phyloP scores from a whole-genome alignment of 2,888 invertebrate genomes.

The Lithophane leautieri region DNA sequence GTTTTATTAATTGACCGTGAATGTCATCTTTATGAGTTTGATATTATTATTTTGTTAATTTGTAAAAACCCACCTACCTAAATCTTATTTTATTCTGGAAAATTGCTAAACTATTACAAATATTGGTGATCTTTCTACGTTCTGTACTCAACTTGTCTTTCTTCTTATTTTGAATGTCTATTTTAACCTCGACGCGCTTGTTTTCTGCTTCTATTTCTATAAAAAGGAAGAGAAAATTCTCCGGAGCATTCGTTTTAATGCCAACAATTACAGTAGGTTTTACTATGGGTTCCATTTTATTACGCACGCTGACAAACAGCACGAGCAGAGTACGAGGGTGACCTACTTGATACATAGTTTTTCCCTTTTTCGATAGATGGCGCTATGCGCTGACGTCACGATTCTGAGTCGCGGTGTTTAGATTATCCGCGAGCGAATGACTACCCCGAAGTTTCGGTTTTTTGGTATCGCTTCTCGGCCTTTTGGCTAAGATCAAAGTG shows the following conservation, averaged over 20 bases:
- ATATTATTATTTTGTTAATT: background rate
- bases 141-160: background rate
- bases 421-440: slow-evolving; percentile 14
- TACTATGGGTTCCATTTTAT: slow-evolving; percentile 31
- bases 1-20: slow-evolving; percentile 5
- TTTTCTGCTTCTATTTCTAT: background rate
- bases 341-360: slow-evolving; percentile 18
- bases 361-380: slow-evolving; percentile 31
- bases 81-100: background rate
- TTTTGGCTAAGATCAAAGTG: slow-evolving; percentile 25
- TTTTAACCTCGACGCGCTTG: background rate
- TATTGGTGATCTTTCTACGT: background rate
- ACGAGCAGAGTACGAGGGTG: background rate
- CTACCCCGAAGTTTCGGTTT: background rate
- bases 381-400: slow-evolving; percentile 33
- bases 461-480: slow-evolving; percentile 15
- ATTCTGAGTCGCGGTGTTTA: slow-evolving; percentile 36
- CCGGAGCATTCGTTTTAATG: slow-evolving; percentile 23
- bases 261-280: slow-evolving; percentile 28
- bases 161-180: background rate
- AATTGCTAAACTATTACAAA: background rate
- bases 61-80: background rate
- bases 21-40: background rate
- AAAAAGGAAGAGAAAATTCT: slow-evolving; percentile 13
- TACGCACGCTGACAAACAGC: slow-evolving; percentile 17